These are phyloP conservation scores for Rhinolophus ferrumequinum DNA, from an alignment of 2,113 vertebrate species.

Conservation along the genomic window DNA sequence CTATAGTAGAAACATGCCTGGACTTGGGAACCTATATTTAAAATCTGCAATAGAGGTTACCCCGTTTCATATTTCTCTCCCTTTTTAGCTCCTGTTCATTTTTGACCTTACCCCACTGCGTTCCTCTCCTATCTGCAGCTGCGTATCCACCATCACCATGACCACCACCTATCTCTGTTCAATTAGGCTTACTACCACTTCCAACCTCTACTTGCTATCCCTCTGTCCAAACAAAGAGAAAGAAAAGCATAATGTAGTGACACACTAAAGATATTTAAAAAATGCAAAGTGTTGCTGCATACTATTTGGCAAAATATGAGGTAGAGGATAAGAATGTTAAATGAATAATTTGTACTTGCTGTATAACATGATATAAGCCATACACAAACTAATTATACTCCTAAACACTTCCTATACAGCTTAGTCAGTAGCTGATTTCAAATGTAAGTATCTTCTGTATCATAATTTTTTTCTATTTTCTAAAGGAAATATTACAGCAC, in stretches of 20 bases:
- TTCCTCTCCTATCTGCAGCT: not conserved
- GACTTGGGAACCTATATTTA: not conserved
- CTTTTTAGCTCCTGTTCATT: not conserved
- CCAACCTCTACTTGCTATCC: not conserved
- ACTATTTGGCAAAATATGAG: not conserved
- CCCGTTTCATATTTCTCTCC: not conserved
- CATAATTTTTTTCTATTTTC: constrained; percentile 39
- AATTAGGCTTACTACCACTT: not conserved
- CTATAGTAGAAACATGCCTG: not conserved
- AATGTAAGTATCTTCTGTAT: not conserved
- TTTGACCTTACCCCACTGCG: not conserved
- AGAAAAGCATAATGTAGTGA: not conserved
- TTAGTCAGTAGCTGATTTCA: constrained; percentile 9
- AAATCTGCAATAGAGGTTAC: not conserved
- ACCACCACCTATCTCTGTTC: rapidly evolving
- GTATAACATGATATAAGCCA: not conserved
- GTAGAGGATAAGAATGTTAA: not conserved
- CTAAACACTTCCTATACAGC: constrained; percentile 26
- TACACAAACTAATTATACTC: not conserved
- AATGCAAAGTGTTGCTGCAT: not conserved
- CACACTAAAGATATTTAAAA: constrained; percentile 5
- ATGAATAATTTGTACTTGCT: not conserved
- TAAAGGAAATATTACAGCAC: not conserved
- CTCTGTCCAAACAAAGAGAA: not conserved
- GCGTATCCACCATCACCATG: too few species aligned